Percentiles rank a stretch among this genome's conserved stretches.
Conservation (phyloP, 2,888 invertebrate genomes). For the Anarsia innoxiella region DNA sequence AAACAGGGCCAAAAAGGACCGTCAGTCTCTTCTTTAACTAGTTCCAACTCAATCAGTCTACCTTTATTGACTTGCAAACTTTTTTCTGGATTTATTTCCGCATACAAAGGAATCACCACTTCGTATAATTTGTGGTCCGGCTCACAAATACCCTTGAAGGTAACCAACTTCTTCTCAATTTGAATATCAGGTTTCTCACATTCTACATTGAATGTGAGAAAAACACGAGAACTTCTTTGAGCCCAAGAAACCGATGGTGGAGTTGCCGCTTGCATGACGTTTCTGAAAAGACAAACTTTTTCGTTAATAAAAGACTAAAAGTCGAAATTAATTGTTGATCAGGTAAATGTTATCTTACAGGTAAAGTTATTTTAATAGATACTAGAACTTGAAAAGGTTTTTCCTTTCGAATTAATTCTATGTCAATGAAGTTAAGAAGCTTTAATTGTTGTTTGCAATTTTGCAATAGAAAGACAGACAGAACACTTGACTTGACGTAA, state of each 20-base stretch:
- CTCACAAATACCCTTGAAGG: constrained; percentile 89
- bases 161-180: constrained; percentile 79
- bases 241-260: constrained; percentile 94
- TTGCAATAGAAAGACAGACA: no score
- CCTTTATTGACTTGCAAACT: constrained; percentile 81
- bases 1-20: constrained; percentile 91
- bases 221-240: constrained; percentile 85
- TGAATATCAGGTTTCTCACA: constrained; percentile 87
- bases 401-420: no score
- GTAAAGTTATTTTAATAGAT: no score
- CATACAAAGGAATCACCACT: constrained; percentile 88
- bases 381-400: no score
- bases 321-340: neutral
- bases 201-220: constrained; percentile 92
- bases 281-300: neutral
- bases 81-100: constrained; percentile 88
- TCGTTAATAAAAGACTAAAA: neutral
- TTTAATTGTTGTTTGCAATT: no score
- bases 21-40: constrained; percentile 78
- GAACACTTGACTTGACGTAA: no score
- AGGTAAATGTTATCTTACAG: no score
- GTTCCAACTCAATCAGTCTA: constrained; percentile 81
- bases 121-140: constrained; percentile 89
- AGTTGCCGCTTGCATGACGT: constrained; percentile 36
- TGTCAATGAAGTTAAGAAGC: no score